Conservation (phyloP, 2,113 vertebrate species). For the Ornithorhynchus anatinus region DNA sequence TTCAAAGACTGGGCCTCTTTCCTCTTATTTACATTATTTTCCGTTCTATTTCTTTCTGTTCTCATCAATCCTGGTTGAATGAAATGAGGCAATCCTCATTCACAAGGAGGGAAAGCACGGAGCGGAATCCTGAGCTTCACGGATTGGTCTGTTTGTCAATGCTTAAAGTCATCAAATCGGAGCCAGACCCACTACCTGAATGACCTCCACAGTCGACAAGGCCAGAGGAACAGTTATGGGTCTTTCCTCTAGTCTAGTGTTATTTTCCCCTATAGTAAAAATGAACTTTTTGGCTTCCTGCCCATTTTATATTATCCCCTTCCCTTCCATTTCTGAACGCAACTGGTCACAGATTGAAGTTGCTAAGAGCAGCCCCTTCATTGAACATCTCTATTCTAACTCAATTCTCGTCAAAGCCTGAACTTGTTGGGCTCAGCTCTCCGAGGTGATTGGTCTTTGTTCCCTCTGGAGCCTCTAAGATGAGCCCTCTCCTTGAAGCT, state of each 20-base stretch:
- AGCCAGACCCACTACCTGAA: not conserved
- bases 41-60: not conserved
- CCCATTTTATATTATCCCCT: not conserved
- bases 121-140: too few species aligned
- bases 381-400: not conserved
- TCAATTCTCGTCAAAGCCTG: not conserved
- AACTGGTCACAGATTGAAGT: not conserved
- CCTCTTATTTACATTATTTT: not conserved
- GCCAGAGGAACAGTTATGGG: too few species aligned
- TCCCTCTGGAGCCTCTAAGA: not conserved
- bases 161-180: not conserved
- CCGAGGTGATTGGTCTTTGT: not conserved
- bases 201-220: not conserved
- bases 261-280: too few species aligned
- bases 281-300: too few species aligned
- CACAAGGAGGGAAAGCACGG: not conserved
- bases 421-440: not conserved
- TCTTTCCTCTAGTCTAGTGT: too few species aligned
- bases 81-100: constrained; percentile 1
- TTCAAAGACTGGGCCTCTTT: not conserved
- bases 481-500: too few species aligned
- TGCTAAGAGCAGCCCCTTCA: not conserved
- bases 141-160: too few species aligned
- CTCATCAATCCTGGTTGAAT: not conserved
- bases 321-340: not conserved